Percentiles rank a stretch among this genome's conserved stretches.
These are phyloP conservation scores for Lumbricus terrestris DNA, from an alignment of 2,888 invertebrate species.

Conservation along the genomic window DNA sequence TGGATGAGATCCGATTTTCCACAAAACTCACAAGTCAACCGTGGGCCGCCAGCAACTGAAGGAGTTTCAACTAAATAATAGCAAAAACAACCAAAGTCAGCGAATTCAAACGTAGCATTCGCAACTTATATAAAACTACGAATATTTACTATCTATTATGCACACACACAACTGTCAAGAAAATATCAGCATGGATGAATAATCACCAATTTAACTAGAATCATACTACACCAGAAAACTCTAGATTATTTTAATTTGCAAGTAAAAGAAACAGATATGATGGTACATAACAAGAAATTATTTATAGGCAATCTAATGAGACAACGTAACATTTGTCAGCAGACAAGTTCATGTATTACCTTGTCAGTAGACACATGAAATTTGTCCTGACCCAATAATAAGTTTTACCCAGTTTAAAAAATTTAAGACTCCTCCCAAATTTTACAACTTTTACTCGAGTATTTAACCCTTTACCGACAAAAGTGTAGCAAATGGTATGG, in stretches of 20 bases:
- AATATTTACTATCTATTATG: background rate
- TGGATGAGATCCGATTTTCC: slow-evolving; percentile 68
- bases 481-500: no score
- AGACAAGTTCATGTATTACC: no score
- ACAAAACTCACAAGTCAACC: slow-evolving; percentile 70
- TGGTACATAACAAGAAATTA: no score
- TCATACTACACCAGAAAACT: background rate
- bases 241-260: no score
- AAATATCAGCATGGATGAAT: background rate
- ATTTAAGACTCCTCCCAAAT: background rate
- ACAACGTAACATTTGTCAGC: no score
- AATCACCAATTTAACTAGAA: background rate
- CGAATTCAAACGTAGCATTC: background rate
- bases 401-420: no score
- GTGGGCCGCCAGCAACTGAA: background rate
- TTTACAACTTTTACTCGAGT: background rate
- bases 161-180: background rate
- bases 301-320: no score
- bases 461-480: no score
- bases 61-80: background rate
- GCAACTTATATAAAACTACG: background rate
- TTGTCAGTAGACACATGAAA: no score
- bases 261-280: no score
- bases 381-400: no score
- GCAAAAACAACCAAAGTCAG: background rate